These are phyloP conservation scores for human (Homo sapiens) DNA, from an alignment of 2,113 vertebrate species.

Conservation along the genomic window GRCh38 chr21:14401001-14401500, in stretches of 20 bases:
- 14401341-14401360: constrained; percentile 8
- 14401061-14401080: background rate
- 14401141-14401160: background rate
- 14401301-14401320: background rate
- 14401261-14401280: background rate
- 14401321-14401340: background rate
- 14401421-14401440: background rate
- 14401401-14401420: background rate
- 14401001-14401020: background rate
- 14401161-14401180: constrained; percentile 17
- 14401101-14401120: background rate
- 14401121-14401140: background rate
- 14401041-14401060: background rate
- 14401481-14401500: background rate
- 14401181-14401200: background rate
- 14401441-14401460: background rate
- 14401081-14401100: background rate
- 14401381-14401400: background rate
- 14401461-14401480: background rate
- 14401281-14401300: background rate
- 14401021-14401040: constrained; percentile 26
- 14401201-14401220: constrained; percentile 12
- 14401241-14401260: constrained; percentile 18
- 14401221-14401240: constrained; percentile 43
- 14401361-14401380: constrained; percentile 19